phyloP scores from a whole-genome alignment of 2,113 vertebrate genomes.

The Silurus meridionalis region DNA sequence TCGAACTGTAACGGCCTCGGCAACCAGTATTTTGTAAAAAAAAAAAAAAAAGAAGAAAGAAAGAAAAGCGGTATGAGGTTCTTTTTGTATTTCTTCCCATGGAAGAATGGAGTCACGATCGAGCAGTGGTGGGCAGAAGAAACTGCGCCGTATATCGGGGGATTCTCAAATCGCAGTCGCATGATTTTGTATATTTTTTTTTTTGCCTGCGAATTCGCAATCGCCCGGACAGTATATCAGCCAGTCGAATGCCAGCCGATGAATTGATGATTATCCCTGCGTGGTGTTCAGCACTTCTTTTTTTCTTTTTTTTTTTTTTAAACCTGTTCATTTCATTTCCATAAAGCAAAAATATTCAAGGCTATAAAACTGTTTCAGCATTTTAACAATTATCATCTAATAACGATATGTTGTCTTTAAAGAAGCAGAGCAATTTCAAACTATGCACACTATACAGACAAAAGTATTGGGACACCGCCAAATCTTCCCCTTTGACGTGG shows the following conservation, averaged over 20 bases:
- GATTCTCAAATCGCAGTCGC: neutral
- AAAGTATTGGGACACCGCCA: too few relatives aligned
- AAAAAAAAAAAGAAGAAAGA: neutral
- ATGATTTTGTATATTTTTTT: neutral
- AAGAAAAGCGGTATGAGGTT: constrained; percentile 3
- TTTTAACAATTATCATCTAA: too few relatives aligned
- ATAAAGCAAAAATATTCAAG: neutral
- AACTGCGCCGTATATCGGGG: neutral
- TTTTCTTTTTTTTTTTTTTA: too few relatives aligned
- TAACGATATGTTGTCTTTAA: neutral
- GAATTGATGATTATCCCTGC: constrained; percentile 2
- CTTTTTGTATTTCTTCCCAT: constrained; percentile 68
- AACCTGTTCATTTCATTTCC: neutral
- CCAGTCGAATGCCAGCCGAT: neutral
- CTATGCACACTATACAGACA: too few relatives aligned
- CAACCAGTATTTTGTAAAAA: constrained; percentile 22
- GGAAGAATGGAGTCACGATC: constrained; percentile 65
- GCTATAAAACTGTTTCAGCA: neutral
- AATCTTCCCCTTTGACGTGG: too few relatives aligned
- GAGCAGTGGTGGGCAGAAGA: constrained; percentile 37
- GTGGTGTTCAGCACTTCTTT: neutral
- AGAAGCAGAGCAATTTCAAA: neutral
- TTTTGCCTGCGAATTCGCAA: neutral
- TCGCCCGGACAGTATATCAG: neutral
- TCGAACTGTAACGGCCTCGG: constrained; percentile 46